phyloP scores from a whole-genome alignment of 2,113 vertebrate species.

The Rynchops niger region DNA sequence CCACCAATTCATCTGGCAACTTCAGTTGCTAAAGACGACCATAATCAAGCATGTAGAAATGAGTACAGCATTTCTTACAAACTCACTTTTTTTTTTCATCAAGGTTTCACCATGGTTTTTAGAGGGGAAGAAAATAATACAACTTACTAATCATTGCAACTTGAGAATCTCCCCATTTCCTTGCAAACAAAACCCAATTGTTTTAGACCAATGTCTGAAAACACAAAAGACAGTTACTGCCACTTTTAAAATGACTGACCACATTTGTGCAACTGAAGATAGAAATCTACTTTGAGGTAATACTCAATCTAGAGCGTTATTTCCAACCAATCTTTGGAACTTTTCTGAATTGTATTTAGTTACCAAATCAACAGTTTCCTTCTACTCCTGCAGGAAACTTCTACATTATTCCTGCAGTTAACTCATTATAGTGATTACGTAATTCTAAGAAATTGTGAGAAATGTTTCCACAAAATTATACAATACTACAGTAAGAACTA shows the following conservation, averaged over 20 bases:
- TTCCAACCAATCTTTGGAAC: background rate
- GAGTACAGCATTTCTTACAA: background rate
- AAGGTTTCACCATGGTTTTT: background rate
- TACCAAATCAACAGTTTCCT: background rate
- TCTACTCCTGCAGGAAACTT: background rate
- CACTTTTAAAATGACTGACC: background rate
- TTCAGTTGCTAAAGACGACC: background rate
- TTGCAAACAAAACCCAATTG: background rate
- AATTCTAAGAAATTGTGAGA: background rate
- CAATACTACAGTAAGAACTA: background rate
- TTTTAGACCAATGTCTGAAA: background rate
- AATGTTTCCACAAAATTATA: background rate
- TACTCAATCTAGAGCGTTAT: background rate
- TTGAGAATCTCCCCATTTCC: background rate
- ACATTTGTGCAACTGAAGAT: fast-evolving
- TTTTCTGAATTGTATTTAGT: background rate
- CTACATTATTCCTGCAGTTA: background rate
- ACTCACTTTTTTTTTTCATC: background rate
- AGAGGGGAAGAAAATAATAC: background rate
- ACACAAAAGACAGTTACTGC: background rate
- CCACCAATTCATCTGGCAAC: background rate
- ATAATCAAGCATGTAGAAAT: background rate
- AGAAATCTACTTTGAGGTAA: background rate
- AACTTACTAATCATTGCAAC: background rate
- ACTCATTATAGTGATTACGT: background rate